Percentiles rank a stretch among this genome's conserved stretches.
phyloP scores from a whole-genome alignment of 2,888 invertebrate species.

The Megastigmus dorsalis region DNA sequence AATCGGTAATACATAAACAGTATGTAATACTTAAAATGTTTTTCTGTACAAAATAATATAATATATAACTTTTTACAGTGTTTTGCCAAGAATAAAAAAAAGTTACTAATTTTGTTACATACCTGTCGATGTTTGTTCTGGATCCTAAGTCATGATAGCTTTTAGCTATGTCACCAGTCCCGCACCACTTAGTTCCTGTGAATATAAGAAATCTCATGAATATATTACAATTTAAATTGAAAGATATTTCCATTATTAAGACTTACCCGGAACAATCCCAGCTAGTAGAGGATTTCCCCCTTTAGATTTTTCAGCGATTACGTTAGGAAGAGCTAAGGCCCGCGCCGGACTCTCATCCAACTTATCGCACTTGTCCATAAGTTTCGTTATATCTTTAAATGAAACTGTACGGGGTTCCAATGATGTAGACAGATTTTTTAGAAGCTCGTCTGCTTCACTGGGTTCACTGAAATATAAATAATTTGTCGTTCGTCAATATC shows the following conservation, averaged over 20 bases:
- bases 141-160: slow-evolving; percentile 90
- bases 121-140: slow-evolving; percentile 75
- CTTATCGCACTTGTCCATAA: slow-evolving; percentile 88
- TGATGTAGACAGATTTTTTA: slow-evolving; percentile 79
- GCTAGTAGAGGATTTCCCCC: slow-evolving; percentile 83
- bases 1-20: no score
- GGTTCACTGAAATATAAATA: slow-evolving; percentile 80
- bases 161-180: slow-evolving; percentile 90
- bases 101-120: no score
- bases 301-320: slow-evolving; percentile 38
- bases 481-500: no score
- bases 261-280: slow-evolving; percentile 87
- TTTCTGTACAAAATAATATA: no score
- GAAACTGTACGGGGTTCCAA: slow-evolving; percentile 81
- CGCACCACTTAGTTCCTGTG: slow-evolving; percentile 94
- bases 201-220: slow-evolving; percentile 50
- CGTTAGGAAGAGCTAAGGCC: slow-evolving; percentile 28
- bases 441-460: slow-evolving; percentile 80
- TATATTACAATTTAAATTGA: background rate
- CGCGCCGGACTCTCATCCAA: slow-evolving; percentile 75
- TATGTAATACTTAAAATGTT: no score
- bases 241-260: background rate
- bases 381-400: slow-evolving; percentile 84
- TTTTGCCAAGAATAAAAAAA: no score
- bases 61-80: no score